Evolutionary conservation across 2,113 vertebrate genomes (phyloP).

Genomic region (Pipra filicauda): DNA sequence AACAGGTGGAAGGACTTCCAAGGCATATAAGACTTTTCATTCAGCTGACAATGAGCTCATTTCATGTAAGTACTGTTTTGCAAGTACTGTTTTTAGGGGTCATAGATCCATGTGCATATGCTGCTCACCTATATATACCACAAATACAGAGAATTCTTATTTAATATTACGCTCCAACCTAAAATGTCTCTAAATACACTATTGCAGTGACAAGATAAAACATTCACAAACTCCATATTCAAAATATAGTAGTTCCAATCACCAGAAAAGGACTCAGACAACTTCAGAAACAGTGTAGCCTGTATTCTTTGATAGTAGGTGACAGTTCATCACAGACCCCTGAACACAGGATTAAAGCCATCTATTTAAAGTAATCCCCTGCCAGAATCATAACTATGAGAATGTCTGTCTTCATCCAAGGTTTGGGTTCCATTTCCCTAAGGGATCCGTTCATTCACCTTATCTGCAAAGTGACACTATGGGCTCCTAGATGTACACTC

Average conservation of each 20-base stretch:
- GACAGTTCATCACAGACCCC: background rate
- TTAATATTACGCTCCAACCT: background rate
- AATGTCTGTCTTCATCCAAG: background rate
- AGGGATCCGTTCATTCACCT: background rate
- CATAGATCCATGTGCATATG: background rate
- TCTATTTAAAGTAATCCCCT: background rate
- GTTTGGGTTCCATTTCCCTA: background rate
- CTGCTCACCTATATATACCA: background rate
- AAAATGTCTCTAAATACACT: background rate
- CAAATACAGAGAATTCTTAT: background rate
- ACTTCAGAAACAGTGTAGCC: background rate
- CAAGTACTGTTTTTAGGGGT: background rate
- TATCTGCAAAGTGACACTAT: background rate
- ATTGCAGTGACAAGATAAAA: background rate
- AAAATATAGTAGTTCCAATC: background rate
- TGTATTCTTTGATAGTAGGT: background rate
- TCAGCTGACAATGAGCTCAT: constrained; percentile 89
- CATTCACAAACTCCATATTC: background rate
- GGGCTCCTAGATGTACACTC: background rate
- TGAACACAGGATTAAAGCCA: background rate
- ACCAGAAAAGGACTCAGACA: background rate
- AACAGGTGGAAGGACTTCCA: constrained; percentile 81
- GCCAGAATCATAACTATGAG: background rate
- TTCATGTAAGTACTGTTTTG: constrained; percentile 81
- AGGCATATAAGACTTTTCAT: constrained; percentile 84